phyloP scores from a whole-genome alignment of 2,113 vertebrate genomes.

The Pygoscelis adeliae region DNA sequence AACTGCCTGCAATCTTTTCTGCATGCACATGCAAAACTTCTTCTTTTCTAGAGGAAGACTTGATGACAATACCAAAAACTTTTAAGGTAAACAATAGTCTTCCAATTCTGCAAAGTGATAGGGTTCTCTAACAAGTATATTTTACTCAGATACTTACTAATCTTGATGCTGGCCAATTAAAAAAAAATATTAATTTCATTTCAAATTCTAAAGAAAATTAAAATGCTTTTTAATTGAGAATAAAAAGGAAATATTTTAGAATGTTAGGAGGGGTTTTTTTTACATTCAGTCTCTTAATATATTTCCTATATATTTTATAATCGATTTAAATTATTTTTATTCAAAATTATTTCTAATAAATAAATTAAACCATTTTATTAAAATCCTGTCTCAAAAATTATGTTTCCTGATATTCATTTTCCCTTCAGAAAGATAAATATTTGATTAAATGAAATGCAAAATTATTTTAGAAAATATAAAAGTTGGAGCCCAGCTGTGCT shows the following conservation, averaged over 20 bases:
- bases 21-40: not conserved
- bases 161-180: not conserved
- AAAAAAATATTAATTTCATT: not conserved
- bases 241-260: not conserved
- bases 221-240: not conserved
- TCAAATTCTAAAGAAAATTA: not conserved
- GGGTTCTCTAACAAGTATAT: not conserved
- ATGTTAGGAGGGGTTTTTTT: rapidly evolving
- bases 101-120: not conserved
- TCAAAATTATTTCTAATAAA: not conserved
- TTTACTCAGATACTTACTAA: not conserved
- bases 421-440: not conserved
- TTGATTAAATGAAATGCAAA: not conserved
- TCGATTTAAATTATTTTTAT: not conserved
- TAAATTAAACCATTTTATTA: not conserved
- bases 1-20: not conserved
- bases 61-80: not conserved
- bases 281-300: not conserved
- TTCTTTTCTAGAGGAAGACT: not conserved
- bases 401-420: not conserved
- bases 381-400: not conserved
- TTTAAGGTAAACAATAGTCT: not conserved
- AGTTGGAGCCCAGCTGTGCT: not conserved
- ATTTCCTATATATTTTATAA: not conserved
- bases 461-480: not conserved